A percentile compares a stretch with the other conserved stretches of the same genome.
Conservation (phyloP, 2,797 vertebrate genomes). For the Vireo griseus region DNA sequence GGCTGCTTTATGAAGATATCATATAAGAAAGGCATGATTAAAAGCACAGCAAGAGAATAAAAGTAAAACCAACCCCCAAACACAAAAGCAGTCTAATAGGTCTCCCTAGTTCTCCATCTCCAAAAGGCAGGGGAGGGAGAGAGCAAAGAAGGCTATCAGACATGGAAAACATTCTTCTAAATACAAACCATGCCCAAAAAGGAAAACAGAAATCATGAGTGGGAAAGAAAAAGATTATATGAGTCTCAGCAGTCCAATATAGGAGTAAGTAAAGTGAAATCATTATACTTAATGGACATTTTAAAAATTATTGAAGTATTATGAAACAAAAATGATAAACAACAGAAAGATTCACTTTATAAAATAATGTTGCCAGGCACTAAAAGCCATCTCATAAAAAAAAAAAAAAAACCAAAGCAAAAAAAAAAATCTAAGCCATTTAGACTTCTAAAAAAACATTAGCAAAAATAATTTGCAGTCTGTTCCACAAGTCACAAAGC, state of each 20-base stretch:
- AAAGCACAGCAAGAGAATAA: neutral
- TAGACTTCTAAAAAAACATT: neutral
- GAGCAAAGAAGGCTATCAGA: neutral
- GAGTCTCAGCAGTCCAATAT: neutral
- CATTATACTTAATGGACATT: neutral
- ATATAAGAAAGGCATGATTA: neutral
- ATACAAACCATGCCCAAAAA: neutral
- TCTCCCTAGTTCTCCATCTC: neutral
- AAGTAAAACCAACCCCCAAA: neutral
- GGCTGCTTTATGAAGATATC: neutral
- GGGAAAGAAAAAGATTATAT: neutral
- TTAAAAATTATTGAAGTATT: neutral
- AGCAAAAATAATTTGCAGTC: neutral
- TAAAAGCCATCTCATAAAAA: neutral
- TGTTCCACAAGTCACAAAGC: neutral
- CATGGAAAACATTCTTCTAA: neutral
- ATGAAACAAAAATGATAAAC: conserved; percentile 11
- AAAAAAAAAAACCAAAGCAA: neutral
- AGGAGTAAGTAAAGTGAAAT: neutral
- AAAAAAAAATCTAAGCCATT: neutral
- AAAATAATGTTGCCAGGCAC: neutral
- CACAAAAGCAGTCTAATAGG: neutral
- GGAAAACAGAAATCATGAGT: neutral
- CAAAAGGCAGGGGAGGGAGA: neutral
- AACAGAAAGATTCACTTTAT: neutral